These are phyloP conservation scores for Platysteira castanea DNA, from an alignment of 2,113 vertebrate species.

Conservation along the genomic window DNA sequence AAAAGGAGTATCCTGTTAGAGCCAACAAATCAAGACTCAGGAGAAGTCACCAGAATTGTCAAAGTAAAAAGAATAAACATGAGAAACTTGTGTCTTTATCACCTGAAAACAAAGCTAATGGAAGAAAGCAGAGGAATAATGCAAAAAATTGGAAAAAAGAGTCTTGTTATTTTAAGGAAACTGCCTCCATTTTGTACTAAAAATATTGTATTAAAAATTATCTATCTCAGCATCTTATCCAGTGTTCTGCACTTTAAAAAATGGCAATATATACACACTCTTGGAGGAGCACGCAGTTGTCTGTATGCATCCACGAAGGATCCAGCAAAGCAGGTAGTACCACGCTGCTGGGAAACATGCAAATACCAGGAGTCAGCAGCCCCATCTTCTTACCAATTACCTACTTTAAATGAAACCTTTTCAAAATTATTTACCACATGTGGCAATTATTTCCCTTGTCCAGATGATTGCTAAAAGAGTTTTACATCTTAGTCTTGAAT, in stretches of 20 bases:
- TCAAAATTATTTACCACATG: accelerated
- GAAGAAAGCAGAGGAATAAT: not conserved
- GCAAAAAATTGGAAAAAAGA: not conserved
- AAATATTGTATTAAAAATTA: not conserved
- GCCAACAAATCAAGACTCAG: not conserved
- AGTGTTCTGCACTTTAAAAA: not conserved
- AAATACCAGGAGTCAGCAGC: not conserved
- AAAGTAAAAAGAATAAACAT: not conserved
- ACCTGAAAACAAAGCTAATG: not conserved
- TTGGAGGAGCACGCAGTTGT: not conserved
- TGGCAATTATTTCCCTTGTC: not conserved
- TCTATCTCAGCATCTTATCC: not conserved
- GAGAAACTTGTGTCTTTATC: not conserved
- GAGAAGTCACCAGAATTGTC: not conserved
- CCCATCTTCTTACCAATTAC: not conserved
- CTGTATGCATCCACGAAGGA: not conserved
- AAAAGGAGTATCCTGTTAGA: not conserved
- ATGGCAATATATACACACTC: not conserved
- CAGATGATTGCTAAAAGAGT: not conserved
- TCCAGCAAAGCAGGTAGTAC: not conserved
- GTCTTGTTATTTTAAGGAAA: not conserved
- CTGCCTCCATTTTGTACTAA: not conserved
- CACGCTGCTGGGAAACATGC: not conserved
- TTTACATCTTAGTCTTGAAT: not conserved
- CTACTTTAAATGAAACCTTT: not conserved